A percentile compares a stretch with the other conserved stretches of the same genome.
Conservation (phyloP, 2,113 vertebrate genomes). For the Danionella cerebrum region DNA sequence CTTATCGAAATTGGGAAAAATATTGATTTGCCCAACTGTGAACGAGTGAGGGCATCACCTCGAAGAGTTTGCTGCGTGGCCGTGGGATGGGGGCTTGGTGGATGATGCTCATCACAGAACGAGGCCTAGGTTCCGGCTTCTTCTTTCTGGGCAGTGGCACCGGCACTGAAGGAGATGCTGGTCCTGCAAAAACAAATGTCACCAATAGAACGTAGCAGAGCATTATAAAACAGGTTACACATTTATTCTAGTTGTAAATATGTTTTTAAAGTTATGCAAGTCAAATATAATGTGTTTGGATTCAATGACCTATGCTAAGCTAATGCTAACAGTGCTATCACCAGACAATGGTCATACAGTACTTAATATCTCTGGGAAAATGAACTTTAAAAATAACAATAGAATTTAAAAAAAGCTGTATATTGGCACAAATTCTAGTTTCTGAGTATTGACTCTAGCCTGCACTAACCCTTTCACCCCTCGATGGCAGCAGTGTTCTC, state of each 20-base stretch:
- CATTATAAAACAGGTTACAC: too few species aligned
- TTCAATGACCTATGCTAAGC: too few species aligned
- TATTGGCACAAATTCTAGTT: too few species aligned
- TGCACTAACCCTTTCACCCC: background rate
- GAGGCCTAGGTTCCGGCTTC: conserved; percentile 32
- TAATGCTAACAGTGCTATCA: too few species aligned
- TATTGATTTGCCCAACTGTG: background rate
- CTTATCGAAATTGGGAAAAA: background rate
- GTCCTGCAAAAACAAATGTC: conserved; percentile 29
- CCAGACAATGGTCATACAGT: too few species aligned
- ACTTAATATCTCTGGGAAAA: too few species aligned
- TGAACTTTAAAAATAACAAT: too few species aligned
- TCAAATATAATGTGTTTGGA: too few species aligned
- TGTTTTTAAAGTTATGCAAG: background rate
- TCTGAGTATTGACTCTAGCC: too few species aligned
- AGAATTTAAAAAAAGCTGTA: too few species aligned
- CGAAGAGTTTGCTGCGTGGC: conserved; percentile 62
- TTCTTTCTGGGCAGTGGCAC: conserved; percentile 61
- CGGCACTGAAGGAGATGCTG: conserved; percentile 47
- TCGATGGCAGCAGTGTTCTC: background rate
- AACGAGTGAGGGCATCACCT: conserved; percentile 45
- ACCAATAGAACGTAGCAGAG: too few species aligned
- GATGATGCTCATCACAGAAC: background rate
- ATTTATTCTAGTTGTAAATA: too few species aligned
- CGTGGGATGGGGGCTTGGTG: conserved; percentile 57